Evolutionary conservation across 2,797 vertebrate genomes (phyloP), one percentile per base, ranked within the genome.

Genomic region (Lacerta bilineata): DNA sequence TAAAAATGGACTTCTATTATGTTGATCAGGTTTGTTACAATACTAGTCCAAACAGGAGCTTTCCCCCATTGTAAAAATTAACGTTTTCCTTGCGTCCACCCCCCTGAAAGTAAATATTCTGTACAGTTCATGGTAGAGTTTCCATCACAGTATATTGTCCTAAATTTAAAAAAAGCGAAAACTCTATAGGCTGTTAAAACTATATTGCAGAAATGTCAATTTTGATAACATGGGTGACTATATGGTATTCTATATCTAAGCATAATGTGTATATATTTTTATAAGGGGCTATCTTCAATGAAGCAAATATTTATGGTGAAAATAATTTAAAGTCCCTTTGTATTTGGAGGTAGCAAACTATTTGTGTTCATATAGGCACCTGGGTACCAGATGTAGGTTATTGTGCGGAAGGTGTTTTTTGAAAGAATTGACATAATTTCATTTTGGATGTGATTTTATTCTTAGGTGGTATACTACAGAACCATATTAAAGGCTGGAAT

Each of bases 1-100:
- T 91, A 61, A 91, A 88, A 95, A 87, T 92, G 43, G 69, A 90
- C 71, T 94, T 95, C 91, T 86, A 83, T 1, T 1, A 61, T 61
- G 59, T 46, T 86, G 80, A 39, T 88, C n/a, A 66, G n/a, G 29
- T 80, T 75, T 85, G 25, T 41, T 36, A 36, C n/a, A 68, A 75
- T 39, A 10, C 13, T 75, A 85, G 43, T 55, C 61, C 2, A 81
- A 68, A 76, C n/a, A 81, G 55, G 84, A 74, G 4, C 27, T 74
- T 50, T 25, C 39, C 18, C 59, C 20, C 29, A 75, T 5, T 81
- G 66, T 66, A 76, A 84, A 41, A 80, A 69, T 61, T 5, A 80
- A 3, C 23, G 15, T 39, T 39, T 39, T 29, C 27, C 11, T 68
- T 55, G 33, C 39, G 33, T 23, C 33, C 33, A 33, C 33, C 43